A percentile compares a stretch with the other conserved stretches of the same genome.
phyloP scores from a whole-genome alignment of 2,797 vertebrate species.

The Cyclura pinguis region DNA sequence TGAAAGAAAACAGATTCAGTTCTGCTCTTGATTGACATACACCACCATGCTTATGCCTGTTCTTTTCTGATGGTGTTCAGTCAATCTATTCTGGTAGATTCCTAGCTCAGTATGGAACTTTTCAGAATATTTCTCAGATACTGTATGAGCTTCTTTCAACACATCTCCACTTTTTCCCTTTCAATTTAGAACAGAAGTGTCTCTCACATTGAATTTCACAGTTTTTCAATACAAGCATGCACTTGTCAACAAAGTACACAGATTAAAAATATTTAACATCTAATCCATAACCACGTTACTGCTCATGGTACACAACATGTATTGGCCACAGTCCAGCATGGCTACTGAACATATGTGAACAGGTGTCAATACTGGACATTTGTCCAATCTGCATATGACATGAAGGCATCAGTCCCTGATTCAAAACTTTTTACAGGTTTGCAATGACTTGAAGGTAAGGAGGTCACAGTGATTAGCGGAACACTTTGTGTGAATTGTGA shows the following conservation, averaged over 20 bases:
- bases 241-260: neutral
- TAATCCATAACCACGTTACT: neutral
- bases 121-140: conserved; percentile 39
- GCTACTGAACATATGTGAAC: neutral
- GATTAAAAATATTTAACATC: neutral
- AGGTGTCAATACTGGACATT: neutral
- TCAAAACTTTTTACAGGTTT: neutral
- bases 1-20: conserved; percentile 38
- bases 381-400: neutral
- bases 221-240: neutral
- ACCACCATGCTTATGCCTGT: conserved; percentile 20
- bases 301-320: neutral
- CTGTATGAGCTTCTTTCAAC: conserved; percentile 34
- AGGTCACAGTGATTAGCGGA: neutral
- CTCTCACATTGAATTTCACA: neutral
- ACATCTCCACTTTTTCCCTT: conserved; percentile 43
- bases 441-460: neutral
- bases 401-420: neutral
- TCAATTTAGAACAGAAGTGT: neutral
- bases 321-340: neutral
- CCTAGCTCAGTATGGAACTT: conserved; percentile 48
- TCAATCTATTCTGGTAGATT: conserved; percentile 48
- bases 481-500: neutral
- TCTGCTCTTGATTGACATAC: conserved; percentile 39
- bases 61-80: conserved; percentile 52